These are phyloP conservation scores for Sceloporus tristichus DNA, from an alignment of 2,113 vertebrate species.

Conservation along the genomic window DNA sequence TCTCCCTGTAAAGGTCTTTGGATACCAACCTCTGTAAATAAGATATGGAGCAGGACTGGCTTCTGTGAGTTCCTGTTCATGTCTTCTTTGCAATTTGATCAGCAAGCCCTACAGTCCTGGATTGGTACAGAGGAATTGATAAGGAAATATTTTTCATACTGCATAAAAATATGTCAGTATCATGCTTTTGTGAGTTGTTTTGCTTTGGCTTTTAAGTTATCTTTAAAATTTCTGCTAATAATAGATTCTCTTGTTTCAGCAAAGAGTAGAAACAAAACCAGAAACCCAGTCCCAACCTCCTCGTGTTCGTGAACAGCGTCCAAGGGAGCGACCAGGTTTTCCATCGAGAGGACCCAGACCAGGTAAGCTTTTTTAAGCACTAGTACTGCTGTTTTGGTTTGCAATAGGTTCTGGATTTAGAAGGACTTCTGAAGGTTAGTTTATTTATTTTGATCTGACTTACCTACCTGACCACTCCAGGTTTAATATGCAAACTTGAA, in stretches of 20 bases:
- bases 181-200: conserved; percentile 39
- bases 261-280: conserved; percentile 88
- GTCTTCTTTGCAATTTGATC: conserved; percentile 37
- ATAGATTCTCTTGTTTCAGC: conserved; percentile 74
- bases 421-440: neutral
- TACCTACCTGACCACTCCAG: neutral
- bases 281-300: conserved; percentile 87
- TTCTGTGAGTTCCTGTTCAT: neutral
- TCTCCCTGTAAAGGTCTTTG: neutral
- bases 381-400: neutral
- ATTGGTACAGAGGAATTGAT: conserved; percentile 82
- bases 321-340: conserved; percentile 89
- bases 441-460: neutral
- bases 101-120: conserved; percentile 79
- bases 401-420: neutral
- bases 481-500: neutral
- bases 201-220: conserved; percentile 17
- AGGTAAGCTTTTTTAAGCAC: conserved; percentile 74
- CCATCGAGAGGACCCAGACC: conserved; percentile 88
- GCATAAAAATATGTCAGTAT: conserved; percentile 21
- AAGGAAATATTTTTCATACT: conserved; percentile 41
- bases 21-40: neutral
- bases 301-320: conserved; percentile 90
- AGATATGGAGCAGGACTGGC: neutral
- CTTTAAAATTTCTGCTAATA: conserved; percentile 44